phyloP scores from a whole-genome alignment of 2,797 vertebrate species.

The Labeo calbasu region DNA sequence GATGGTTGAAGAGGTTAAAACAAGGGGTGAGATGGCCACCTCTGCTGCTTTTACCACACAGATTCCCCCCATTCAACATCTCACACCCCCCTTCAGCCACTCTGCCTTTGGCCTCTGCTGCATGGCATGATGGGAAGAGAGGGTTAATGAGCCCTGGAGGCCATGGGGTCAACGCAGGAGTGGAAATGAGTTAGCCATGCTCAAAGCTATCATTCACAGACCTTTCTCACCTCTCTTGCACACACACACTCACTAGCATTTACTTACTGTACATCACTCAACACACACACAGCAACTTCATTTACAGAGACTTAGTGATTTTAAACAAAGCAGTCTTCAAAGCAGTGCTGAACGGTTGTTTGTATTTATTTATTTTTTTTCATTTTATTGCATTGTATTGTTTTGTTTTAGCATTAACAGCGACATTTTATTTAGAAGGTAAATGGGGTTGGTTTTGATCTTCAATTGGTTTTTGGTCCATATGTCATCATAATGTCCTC shows the following conservation, averaged over 20 bases:
- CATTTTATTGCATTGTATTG: background rate
- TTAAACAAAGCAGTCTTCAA: background rate
- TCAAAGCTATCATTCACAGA: conserved; percentile 65
- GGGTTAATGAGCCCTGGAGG: conserved; percentile 69
- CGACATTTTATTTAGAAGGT: background rate
- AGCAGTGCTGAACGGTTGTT: background rate
- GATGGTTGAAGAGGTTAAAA: conserved; percentile 83
- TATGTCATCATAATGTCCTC: background rate
- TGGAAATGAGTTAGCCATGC: conserved; percentile 78
- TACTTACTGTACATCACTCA: conserved; percentile 44
- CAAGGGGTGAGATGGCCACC: conserved; percentile 66
- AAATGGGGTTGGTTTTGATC: background rate
- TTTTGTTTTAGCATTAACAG: background rate
- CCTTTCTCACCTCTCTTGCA: conserved; percentile 52
- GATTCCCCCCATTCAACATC: conserved; percentile 56
- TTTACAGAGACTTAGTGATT: conserved; percentile 15
- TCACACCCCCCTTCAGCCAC: conserved; percentile 43
- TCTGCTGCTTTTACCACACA: conserved; percentile 59
- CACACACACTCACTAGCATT: conserved; percentile 45
- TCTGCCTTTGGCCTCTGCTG: conserved; percentile 48
- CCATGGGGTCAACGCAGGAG: conserved; percentile 72
- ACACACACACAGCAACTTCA: conserved; percentile 8
- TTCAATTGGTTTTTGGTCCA: background rate
- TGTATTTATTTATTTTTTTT: background rate
- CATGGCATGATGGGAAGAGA: conserved; percentile 68